A percentile compares a stretch with the other conserved stretches of the same genome.
Evolutionary conservation across 1,140 invertebrate species (phyloP).

Genomic region (Aphelenchoides besseyi): DNA sequence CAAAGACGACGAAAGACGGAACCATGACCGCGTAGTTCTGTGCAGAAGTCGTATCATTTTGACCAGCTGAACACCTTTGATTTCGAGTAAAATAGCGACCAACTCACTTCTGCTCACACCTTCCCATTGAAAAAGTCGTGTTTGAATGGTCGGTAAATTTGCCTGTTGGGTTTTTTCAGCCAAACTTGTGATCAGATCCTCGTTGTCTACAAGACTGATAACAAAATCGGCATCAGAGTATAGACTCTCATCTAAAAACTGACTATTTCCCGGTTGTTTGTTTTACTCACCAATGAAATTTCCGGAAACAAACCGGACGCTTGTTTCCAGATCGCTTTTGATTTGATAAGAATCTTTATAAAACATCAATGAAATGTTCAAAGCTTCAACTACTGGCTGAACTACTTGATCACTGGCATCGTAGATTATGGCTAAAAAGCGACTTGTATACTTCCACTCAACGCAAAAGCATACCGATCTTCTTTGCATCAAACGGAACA

Average conservation of each 20-base stretch:
- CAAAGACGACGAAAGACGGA: slow-evolving; percentile 39
- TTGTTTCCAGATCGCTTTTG: no score
- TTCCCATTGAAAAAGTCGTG: slow-evolving; percentile 18
- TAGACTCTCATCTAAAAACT: slow-evolving; percentile 5
- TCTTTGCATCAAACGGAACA: slow-evolving; percentile 5
- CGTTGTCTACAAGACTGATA: slow-evolving; percentile 18
- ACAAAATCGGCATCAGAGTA: background rate
- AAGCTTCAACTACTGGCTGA: slow-evolving; percentile 17
- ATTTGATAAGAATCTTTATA: no score
- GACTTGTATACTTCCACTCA: background rate
- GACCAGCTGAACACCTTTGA: background rate
- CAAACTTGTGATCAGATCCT: background rate
- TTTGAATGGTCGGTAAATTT: slow-evolving; percentile 29
- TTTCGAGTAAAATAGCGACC: background rate
- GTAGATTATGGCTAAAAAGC: slow-evolving; percentile 36
- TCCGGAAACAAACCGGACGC: no score
- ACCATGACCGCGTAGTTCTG: slow-evolving; percentile 42
- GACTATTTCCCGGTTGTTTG: no score
- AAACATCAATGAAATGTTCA: slow-evolving; percentile 36
- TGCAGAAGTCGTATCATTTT: slow-evolving; percentile 2
- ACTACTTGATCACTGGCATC: slow-evolving; percentile 27
- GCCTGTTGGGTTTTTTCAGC: background rate
- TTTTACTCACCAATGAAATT: no score
- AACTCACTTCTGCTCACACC: slow-evolving; percentile 5
- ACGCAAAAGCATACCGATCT: background rate